phyloP scores from a whole-genome alignment of 2,888 invertebrate genomes.

The Yponomeuta evonymella region DNA sequence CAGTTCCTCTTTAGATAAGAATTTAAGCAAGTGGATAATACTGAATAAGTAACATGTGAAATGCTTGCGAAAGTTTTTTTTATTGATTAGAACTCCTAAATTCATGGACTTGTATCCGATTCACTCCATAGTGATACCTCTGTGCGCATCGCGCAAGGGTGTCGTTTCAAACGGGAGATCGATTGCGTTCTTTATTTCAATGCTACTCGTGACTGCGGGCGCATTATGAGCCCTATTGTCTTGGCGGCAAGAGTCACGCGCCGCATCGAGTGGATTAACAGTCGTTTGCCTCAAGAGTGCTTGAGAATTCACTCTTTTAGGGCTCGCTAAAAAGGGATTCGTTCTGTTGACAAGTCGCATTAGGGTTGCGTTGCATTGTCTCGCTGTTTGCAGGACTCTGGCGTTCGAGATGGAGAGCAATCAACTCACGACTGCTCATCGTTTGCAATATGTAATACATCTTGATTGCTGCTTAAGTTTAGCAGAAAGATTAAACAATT shows the following conservation, averaged over 20 bases:
- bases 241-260: background rate
- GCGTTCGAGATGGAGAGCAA: conserved; percentile 18
- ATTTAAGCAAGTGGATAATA: too few relatives aligned
- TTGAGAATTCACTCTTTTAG: conserved; percentile 16
- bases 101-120: background rate
- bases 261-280: conserved; percentile 58
- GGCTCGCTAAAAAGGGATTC: conserved; percentile 4
- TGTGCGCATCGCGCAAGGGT: background rate
- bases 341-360: conserved; percentile 6
- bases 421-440: background rate
- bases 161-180: background rate
- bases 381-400: background rate
- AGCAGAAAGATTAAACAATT: too few relatives aligned
- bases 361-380: conserved; percentile 3
- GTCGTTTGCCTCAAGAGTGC: conserved; percentile 44
- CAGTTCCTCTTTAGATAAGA: too few relatives aligned
- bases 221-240: conserved; percentile 5
- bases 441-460: too few relatives aligned
- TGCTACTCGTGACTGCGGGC: conserved; percentile 1
- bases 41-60: too few relatives aligned
- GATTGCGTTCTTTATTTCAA: background rate
- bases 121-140: background rate
- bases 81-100: too few relatives aligned
- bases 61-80: too few relatives aligned
- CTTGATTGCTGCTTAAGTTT: too few relatives aligned